Percentiles rank a stretch among this genome's conserved stretches.
Evolutionary conservation across 2,888 invertebrate genomes (phyloP).

Genomic region (Eledona agricola): DNA sequence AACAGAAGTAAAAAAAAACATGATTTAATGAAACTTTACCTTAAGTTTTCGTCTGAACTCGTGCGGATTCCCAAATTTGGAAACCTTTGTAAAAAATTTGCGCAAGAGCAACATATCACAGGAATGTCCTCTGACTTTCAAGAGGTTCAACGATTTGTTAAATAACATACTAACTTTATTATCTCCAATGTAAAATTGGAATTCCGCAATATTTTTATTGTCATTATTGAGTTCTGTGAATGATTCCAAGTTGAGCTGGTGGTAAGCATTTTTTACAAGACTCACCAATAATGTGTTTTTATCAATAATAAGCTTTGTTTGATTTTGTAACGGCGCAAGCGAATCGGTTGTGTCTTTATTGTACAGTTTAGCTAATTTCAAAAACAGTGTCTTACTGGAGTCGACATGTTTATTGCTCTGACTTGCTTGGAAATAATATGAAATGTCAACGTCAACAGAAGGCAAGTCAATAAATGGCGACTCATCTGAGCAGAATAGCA

Average conservation of each 20-base stretch:
- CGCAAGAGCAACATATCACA: not conserved
- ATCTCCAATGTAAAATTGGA: conserved; percentile 13
- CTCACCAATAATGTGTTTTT: conserved; percentile 47
- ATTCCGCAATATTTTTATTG: conserved; percentile 16
- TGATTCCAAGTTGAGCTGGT: conserved; percentile 49
- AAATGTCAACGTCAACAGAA: conserved; percentile 50
- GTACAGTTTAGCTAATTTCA: conserved; percentile 42
- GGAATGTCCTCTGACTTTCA: conserved; percentile 11
- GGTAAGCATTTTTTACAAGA: conserved; percentile 53
- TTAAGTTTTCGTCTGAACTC: not conserved
- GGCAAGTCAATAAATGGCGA: conserved; percentile 48
- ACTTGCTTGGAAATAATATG: conserved; percentile 54
- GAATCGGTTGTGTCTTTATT: conserved; percentile 30
- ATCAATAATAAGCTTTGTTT: conserved; percentile 44
- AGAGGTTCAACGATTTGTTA: conserved; percentile 7
- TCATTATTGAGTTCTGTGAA: conserved; percentile 47
- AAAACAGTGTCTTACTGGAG: conserved; percentile 39
- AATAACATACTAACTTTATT: conserved; percentile 8
- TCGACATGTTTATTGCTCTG: too few species aligned
- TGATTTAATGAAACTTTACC: conserved; percentile 6
- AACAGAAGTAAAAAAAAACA: not conserved
- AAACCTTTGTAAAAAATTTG: too few species aligned
- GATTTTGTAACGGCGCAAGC: conserved; percentile 42
- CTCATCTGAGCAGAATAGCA: conserved; percentile 15
- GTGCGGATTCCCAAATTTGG: too few species aligned